phyloP scores from a whole-genome alignment of 2,113 vertebrate species.

The Geococcyx californianus region DNA sequence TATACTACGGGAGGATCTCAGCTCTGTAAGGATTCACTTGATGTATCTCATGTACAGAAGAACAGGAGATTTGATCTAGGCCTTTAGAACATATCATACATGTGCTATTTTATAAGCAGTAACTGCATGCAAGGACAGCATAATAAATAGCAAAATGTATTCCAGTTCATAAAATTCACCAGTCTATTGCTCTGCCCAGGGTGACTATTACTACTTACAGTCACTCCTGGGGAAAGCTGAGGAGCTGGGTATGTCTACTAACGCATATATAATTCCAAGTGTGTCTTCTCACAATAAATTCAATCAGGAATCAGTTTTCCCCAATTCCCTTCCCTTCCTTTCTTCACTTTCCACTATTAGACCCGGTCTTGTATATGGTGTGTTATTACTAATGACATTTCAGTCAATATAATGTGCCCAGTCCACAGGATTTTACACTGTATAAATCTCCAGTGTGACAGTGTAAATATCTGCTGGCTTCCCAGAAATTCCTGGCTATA shows the following conservation, averaged over 20 bases:
- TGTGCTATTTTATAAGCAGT: background rate
- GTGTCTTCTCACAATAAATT: background rate
- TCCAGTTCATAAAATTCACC: background rate
- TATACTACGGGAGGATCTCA: background rate
- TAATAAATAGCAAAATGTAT: background rate
- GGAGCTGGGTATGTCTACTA: background rate
- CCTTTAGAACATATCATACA: background rate
- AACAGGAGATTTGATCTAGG: background rate
- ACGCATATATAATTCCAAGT: background rate
- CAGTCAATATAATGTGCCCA: background rate
- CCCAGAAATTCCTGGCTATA: background rate
- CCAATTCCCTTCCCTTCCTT: background rate
- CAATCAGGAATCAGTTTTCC: background rate
- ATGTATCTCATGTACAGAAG: background rate
- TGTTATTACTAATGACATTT: background rate
- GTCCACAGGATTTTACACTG: background rate
- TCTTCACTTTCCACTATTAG: background rate
- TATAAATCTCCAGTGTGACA: background rate
- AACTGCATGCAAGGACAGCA: background rate
- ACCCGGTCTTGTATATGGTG: background rate
- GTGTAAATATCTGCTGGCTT: slow-evolving; percentile 16
- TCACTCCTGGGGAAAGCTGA: background rate
- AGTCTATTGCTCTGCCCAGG: background rate
- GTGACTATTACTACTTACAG: background rate
- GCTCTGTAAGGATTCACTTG: background rate